Evolutionary conservation across 2,113 vertebrate genomes (phyloP).

Genomic region (Delphinapterus leucas): DNA sequence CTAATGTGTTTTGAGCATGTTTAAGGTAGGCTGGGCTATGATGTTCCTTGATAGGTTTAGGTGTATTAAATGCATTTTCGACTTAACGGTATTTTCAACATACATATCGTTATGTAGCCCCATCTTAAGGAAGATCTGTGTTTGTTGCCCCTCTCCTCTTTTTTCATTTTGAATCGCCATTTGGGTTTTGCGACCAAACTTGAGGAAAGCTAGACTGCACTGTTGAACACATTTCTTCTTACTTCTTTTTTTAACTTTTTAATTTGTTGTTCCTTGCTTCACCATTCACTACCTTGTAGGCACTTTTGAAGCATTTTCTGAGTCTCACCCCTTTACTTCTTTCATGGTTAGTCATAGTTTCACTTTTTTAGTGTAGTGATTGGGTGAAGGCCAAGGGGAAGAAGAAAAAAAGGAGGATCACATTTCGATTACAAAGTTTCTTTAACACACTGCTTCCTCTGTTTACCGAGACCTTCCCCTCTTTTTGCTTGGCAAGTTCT

Average conservation of each 20-base stretch:
- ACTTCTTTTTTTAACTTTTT: neutral
- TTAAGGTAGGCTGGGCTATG: neutral
- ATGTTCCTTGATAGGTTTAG: neutral
- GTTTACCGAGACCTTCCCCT: neutral
- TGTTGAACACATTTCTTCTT: neutral
- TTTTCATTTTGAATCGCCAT: conserved; percentile 9
- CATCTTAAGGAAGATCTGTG: neutral
- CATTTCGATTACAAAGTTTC: conserved; percentile 19
- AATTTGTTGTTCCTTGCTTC: neutral
- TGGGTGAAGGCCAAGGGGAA: neutral
- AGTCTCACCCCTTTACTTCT: neutral
- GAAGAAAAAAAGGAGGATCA: neutral
- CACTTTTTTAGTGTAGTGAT: neutral
- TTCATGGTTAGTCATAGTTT: neutral
- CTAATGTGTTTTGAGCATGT: neutral
- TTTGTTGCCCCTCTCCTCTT: neutral
- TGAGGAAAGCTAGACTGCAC: neutral
- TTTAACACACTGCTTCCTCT: neutral
- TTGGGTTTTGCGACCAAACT: neutral
- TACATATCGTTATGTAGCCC: neutral
- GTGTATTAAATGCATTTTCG: neutral
- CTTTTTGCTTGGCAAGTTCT: neutral
- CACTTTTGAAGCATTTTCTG: conserved; percentile 6
- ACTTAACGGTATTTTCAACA: neutral
- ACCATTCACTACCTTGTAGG: neutral